Evolutionary conservation across 2,888 invertebrate genomes (phyloP).

Genomic region (Pinctada fucata): DNA sequence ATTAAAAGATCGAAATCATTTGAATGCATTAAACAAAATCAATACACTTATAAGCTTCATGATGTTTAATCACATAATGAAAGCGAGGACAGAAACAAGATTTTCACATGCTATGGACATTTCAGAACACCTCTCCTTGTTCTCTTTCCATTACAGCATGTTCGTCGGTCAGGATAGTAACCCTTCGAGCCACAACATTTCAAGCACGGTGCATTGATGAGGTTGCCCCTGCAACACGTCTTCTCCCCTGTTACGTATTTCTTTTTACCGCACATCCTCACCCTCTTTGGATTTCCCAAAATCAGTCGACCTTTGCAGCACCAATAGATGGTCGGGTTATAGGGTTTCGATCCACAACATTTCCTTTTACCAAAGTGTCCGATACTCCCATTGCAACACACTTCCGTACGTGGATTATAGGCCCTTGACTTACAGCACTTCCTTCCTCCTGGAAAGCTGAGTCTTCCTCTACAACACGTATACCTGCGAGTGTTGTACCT

Average conservation of each 20-base stretch:
- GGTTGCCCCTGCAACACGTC: constrained; percentile 15
- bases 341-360: constrained; percentile 22
- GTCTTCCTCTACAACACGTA: constrained; percentile 14
- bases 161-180: constrained; percentile 3
- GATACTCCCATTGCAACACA: constrained; percentile 9
- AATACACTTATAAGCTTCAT: too few relatives aligned
- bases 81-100: too few relatives aligned
- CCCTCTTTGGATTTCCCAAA: neutral
- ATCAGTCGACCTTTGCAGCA: constrained; percentile 16
- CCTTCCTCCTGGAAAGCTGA: neutral
- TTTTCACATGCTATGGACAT: too few relatives aligned
- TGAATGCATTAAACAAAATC: too few relatives aligned
- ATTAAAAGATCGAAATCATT: too few relatives aligned
- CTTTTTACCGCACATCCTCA: neutral
- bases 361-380: constrained; percentile 8
- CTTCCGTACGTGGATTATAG: constrained; percentile 5
- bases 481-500: constrained; percentile 4
- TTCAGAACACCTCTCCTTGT: too few relatives aligned
- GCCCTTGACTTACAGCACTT: constrained; percentile 14
- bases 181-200: constrained; percentile 14
- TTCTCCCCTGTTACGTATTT: neutral
- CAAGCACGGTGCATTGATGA: neutral
- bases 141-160: constrained; percentile 16
- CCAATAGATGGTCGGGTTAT: neutral
- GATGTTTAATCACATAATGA: too few relatives aligned